Percentiles rank a stretch among this genome's conserved stretches.
Evolutionary conservation across 2,888 invertebrate genomes (phyloP).

Genomic region (Boloria euphrosyne): DNA sequence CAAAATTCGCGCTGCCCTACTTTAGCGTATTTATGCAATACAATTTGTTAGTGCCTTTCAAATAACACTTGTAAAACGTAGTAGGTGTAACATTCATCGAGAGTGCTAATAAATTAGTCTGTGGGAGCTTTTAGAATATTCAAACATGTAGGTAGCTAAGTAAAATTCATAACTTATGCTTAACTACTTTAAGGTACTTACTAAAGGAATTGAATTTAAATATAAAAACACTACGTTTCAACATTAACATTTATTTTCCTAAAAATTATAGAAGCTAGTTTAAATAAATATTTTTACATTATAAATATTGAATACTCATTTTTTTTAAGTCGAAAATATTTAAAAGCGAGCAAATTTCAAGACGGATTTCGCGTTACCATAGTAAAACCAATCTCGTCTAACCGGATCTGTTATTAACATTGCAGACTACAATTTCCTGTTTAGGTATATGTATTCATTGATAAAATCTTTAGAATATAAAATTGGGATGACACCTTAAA

Average conservation of each 20-base stretch:
- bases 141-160: no score
- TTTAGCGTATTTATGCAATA: not conserved
- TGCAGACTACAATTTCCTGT: conserved; percentile 37
- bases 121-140: no score
- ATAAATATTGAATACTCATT: not conserved
- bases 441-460: conserved; percentile 17
- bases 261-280: no score
- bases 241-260: no score
- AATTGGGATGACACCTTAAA: not conserved
- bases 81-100: conserved; percentile 1
- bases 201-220: no score
- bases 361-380: conserved; percentile 8
- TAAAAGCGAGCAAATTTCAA: not conserved
- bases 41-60: conserved; percentile 2
- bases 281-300: no score
- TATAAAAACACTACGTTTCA: no score
- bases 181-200: no score
- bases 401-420: conserved; percentile 41
- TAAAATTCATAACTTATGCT: no score
- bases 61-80: not conserved
- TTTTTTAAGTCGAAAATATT: not conserved
- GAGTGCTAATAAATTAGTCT: not conserved
- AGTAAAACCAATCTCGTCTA: conserved; percentile 26
- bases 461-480: conserved; percentile 15
- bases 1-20: not conserved